Evolutionary conservation across 2,888 invertebrate species (phyloP).

Genomic region (Omphaloscelis lunosa): DNA sequence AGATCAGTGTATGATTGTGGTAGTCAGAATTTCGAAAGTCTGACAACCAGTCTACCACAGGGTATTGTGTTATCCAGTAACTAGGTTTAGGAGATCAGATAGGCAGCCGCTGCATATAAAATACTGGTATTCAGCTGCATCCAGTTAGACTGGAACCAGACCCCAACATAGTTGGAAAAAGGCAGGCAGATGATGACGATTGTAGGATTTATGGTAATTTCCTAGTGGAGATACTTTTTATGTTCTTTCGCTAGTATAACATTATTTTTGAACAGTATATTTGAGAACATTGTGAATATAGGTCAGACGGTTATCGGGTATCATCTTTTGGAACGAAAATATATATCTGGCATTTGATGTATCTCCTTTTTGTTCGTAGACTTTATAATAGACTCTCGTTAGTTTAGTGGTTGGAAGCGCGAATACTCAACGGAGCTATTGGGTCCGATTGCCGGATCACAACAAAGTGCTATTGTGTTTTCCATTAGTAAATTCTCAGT

Average conservation of each 20-base stretch:
- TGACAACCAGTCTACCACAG: not conserved
- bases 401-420: no score
- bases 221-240: not conserved
- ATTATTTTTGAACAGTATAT: slow-evolving; percentile 28
- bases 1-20: no score
- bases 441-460: no score
- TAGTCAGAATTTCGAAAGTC: not conserved
- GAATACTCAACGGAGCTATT: no score
- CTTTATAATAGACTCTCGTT: slow-evolving; percentile 11
- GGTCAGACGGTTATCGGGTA: slow-evolving; percentile 34
- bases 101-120: no score
- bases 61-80: not conserved
- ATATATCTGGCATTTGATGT: slow-evolving; percentile 31
- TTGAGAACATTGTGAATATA: slow-evolving; percentile 25
- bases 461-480: no score
- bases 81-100: not conserved
- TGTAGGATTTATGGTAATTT: not conserved
- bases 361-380: slow-evolving; percentile 24
- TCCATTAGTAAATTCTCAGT: no score
- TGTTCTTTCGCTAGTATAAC: not conserved
- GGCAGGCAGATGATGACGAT: not conserved
- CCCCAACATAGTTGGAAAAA: not conserved
- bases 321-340: slow-evolving; percentile 42
- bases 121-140: no score
- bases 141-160: not conserved